phyloP scores from a whole-genome alignment of 23 tunicate genomes.

The Styela plicata region DNA sequence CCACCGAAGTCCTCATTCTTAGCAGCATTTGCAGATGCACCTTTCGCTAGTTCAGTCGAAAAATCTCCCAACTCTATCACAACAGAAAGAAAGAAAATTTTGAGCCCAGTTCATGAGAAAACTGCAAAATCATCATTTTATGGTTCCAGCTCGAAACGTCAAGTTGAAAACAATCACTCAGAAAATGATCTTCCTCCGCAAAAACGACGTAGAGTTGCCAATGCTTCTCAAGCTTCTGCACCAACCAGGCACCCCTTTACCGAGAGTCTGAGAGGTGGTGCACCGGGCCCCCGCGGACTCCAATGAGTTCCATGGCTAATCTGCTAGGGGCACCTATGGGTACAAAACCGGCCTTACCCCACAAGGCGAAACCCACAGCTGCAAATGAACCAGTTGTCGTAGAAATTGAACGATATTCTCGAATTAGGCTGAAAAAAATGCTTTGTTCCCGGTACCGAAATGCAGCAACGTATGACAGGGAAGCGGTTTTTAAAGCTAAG shows the following conservation, averaged over 20 bases:
- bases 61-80: too few species aligned
- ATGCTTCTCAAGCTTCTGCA: background rate
- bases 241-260: constrained; percentile 3
- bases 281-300: background rate
- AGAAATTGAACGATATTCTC: constrained; percentile 65
- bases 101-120: background rate
- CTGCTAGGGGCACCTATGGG: background rate
- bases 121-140: background rate
- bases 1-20: background rate
- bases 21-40: background rate
- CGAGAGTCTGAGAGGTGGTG: background rate
- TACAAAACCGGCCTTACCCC: background rate
- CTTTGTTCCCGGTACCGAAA: constrained; percentile 36
- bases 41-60: background rate
- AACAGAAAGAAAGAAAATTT: background rate
- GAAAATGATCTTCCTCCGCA: constrained; percentile 46
- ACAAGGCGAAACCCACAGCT: background rate
- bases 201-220: constrained; percentile 50
- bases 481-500: constrained; percentile 43
- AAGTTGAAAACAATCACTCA: background rate
- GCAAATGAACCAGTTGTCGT: constrained; percentile 2
- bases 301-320: background rate
- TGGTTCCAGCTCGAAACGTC: background rate
- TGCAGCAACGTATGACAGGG: constrained; percentile 71
- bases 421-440: constrained; percentile 55